These are phyloP conservation scores for Synanthedon formicaeformis DNA, from an alignment of 2,888 invertebrate species.

Conservation along the genomic window DNA sequence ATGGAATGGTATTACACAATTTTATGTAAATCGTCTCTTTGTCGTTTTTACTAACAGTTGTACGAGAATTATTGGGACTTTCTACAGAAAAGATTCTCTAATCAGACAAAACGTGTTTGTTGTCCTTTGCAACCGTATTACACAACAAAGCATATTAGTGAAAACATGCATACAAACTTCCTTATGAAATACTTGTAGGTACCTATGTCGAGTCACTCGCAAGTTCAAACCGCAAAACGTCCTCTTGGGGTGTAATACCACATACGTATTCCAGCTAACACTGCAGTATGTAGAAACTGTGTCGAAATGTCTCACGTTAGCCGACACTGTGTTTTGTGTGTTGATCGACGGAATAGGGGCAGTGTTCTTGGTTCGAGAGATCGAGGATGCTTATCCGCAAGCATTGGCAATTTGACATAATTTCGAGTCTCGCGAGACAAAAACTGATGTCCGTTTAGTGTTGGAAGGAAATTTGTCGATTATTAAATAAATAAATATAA, in stretches of 20 bases:
- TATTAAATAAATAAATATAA: too few species aligned
- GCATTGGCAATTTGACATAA: constrained; percentile 41
- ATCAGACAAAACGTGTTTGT: not conserved
- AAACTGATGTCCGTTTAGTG: constrained; percentile 29
- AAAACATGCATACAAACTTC: constrained; percentile 32
- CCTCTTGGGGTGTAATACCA: constrained; percentile 29
- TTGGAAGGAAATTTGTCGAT: constrained; percentile 6
- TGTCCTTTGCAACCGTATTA: not conserved
- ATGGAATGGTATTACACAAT: too few species aligned
- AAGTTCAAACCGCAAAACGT: constrained; percentile 49
- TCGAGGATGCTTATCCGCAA: constrained; percentile 10
- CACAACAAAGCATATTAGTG: constrained; percentile 22
- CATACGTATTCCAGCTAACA: constrained; percentile 2
- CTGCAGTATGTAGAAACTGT: not conserved
- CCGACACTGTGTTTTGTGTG: constrained; percentile 5
- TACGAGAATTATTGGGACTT: too few species aligned
- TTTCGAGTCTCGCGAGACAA: constrained; percentile 30
- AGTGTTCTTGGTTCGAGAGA: not conserved
- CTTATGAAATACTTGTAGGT: constrained; percentile 35
- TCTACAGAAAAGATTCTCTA: too few species aligned
- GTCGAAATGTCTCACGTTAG: not conserved
- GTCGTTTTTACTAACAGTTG: too few species aligned
- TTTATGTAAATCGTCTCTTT: too few species aligned
- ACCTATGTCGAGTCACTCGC: constrained; percentile 27
- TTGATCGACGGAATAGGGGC: constrained; percentile 5